A percentile compares a stretch with the other conserved stretches of the same genome.
These are phyloP conservation scores for Xenentodon cancila DNA, from an alignment of 2,797 vertebrate species.

Conservation along the genomic window DNA sequence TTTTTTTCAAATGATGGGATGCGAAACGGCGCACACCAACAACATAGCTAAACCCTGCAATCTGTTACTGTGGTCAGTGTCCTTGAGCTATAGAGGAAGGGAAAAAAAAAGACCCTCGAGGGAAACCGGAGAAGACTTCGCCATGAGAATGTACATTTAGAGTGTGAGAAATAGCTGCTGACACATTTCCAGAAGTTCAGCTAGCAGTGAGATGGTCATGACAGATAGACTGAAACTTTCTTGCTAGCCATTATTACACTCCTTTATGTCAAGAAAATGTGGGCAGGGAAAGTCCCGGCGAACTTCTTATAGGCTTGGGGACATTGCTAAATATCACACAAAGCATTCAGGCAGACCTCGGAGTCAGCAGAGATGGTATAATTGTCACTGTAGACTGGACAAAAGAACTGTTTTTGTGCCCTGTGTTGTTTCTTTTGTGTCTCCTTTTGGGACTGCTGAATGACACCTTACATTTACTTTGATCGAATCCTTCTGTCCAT, in stretches of 20 bases:
- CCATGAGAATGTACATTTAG: constrained; percentile 53
- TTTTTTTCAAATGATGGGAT: constrained; percentile 71
- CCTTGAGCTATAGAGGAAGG: constrained; percentile 38
- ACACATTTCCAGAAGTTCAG: constrained; percentile 14
- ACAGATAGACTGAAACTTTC: constrained; percentile 34
- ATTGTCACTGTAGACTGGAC: constrained; percentile 40
- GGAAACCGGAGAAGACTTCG: constrained; percentile 21
- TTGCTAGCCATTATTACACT: constrained; percentile 17
- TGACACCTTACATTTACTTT: too few relatives aligned
- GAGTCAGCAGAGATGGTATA: constrained; percentile 40
- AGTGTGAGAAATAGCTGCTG: constrained; percentile 29
- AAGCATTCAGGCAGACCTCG: constrained; percentile 17
- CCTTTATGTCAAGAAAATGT: constrained; percentile 38
- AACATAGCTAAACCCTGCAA: constrained; percentile 73
- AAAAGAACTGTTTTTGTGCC: too few relatives aligned
- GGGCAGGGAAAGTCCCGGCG: constrained; percentile 35
- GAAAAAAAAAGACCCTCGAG: constrained; percentile 29
- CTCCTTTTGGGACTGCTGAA: too few relatives aligned
- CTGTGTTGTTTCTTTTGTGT: too few relatives aligned
- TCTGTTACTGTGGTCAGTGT: constrained; percentile 72
- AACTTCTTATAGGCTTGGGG: constrained; percentile 46
- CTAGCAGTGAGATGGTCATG: constrained; percentile 16
- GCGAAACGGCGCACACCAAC: constrained; percentile 59
- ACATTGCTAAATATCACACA: constrained; percentile 60
- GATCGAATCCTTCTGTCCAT: too few relatives aligned